Conservation (phyloP, 2,888 invertebrate genomes). For the Mongoloraphidia duomilia region DNA sequence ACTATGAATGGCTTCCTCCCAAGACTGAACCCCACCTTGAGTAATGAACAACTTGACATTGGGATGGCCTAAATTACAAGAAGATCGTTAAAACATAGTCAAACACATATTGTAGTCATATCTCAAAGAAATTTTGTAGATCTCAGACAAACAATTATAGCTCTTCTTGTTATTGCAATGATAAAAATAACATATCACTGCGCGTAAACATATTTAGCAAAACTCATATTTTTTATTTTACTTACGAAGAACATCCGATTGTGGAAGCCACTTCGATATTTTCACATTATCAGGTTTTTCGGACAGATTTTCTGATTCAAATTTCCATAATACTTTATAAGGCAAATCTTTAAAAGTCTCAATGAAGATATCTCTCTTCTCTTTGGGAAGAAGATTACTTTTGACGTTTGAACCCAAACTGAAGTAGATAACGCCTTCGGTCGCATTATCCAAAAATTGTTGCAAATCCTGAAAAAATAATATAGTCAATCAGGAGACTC, state of each 20-base stretch:
- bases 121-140: no score
- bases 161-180: neutral
- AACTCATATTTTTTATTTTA: neutral
- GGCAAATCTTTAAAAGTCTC: constrained; percentile 19
- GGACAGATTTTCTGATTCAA: constrained; percentile 17
- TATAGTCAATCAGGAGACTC: neutral
- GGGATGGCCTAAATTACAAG: neutral
- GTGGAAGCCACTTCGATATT: constrained; percentile 4
- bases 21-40: constrained; percentile 1
- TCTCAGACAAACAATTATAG: no score
- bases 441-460: constrained; percentile 18
- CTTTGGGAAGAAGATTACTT: constrained; percentile 16
- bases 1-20: constrained; percentile 1
- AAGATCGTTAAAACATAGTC: no score
- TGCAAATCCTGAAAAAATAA: constrained; percentile 18
- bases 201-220: no score
- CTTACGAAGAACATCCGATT: constrained; percentile 3
- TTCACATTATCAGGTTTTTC: constrained; percentile 19
- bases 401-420: constrained; percentile 24
- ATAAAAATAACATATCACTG: neutral
- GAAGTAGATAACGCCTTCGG: constrained; percentile 21
- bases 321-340: constrained; percentile 23
- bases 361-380: constrained; percentile 16
- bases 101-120: no score
- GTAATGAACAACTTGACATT: neutral